Evolutionary conservation across 2,113 vertebrate genomes (phyloP).

Genomic region (Speoplatyrhinus poulsoni): DNA sequence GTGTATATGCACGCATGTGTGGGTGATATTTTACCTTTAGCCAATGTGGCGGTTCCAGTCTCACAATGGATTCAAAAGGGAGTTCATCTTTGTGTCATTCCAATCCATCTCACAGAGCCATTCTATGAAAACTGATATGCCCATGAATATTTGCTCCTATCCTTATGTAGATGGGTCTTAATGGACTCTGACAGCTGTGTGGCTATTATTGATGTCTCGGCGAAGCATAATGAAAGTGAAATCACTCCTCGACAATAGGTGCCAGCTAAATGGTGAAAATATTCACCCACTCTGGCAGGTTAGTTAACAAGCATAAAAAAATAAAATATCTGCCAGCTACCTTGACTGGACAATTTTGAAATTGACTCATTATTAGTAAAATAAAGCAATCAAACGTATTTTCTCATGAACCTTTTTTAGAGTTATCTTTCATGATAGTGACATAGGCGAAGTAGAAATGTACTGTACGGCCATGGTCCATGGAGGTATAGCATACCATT

Average conservation of each 20-base stretch:
- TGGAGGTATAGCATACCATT: too few relatives aligned
- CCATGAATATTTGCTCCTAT: constrained; percentile 61
- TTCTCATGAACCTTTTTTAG: constrained; percentile 26
- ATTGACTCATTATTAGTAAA: constrained; percentile 46
- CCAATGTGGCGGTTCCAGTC: constrained; percentile 46
- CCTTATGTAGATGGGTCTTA: constrained; percentile 70
- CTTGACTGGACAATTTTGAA: constrained; percentile 35
- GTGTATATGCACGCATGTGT: constrained; percentile 8
- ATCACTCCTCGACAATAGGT: constrained; percentile 71
- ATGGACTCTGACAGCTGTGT: constrained; percentile 73
- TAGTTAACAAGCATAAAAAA: constrained; percentile 69
- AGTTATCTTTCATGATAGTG: constrained; percentile 36
- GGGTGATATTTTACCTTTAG: constrained; percentile 60
- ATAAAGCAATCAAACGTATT: constrained; percentile 43
- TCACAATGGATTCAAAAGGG: constrained; percentile 57
- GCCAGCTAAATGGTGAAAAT: constrained; percentile 69
- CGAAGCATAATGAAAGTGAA: constrained; percentile 72
- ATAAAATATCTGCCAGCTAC: constrained; percentile 39
- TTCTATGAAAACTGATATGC: constrained; percentile 63
- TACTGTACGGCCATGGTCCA: too few relatives aligned
- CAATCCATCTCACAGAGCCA: constrained; percentile 59
- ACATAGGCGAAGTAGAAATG: too few relatives aligned
- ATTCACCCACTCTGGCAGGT: constrained; percentile 67
- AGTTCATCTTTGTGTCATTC: constrained; percentile 64
- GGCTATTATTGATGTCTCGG: constrained; percentile 71